Conservation (phyloP, 2,888 invertebrate genomes). For the Troglohyphantes excavatus region DNA sequence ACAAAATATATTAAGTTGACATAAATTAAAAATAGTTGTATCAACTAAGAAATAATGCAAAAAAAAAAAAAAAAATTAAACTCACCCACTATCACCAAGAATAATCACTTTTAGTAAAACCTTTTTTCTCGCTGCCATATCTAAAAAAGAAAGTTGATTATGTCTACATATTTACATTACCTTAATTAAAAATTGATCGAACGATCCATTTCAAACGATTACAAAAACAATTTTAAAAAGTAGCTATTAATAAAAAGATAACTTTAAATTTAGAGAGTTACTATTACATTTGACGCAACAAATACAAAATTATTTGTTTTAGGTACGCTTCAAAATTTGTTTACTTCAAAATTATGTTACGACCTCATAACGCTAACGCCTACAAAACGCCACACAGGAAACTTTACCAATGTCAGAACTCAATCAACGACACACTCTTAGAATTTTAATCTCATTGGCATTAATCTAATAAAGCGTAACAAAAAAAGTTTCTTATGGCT, state of each 20-base stretch:
- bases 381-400: neutral
- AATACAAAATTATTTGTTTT: neutral
- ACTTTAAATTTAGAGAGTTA: too few species aligned
- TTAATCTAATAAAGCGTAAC: neutral
- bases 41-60: neutral
- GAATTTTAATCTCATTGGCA: slow-evolving; percentile 11
- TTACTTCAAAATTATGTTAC: neutral
- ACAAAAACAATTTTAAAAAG: neutral
- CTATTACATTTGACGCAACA: too few species aligned
- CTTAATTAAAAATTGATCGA: too few species aligned
- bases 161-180: too few species aligned
- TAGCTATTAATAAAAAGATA: too few species aligned
- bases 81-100: slow-evolving; percentile 93
- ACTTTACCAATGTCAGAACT: neutral
- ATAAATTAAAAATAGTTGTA: neutral
- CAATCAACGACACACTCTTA: neutral
- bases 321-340: neutral
- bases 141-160: neutral
- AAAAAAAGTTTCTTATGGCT: neutral
- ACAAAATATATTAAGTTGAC: too few species aligned
- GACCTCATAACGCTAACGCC: neutral
- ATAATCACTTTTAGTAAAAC: slow-evolving; percentile 98
- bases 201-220: neutral
- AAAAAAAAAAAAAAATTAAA: neutral
- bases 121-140: slow-evolving; percentile 93